Evolutionary conservation across 1,140 invertebrate species (phyloP).

Genomic region (Himalopsyche phryganea): DNA sequence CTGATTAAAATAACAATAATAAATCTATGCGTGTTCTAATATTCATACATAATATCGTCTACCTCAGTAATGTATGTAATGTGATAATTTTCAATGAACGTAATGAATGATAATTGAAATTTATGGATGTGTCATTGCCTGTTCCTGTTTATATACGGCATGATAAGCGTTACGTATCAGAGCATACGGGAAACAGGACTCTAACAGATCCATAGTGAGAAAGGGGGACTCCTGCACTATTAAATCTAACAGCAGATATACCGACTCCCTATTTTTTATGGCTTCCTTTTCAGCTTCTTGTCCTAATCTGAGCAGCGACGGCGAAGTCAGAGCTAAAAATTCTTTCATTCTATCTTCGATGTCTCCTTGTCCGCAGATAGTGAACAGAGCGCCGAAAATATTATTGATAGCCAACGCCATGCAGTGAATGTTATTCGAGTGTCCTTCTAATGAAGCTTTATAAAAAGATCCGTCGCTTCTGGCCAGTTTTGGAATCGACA

Average conservation of each 20-base stretch:
- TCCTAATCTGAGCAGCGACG: conserved; percentile 87
- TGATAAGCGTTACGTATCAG: conserved; percentile 95
- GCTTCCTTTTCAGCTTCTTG: conserved; percentile 95
- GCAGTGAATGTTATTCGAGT: conserved; percentile 97
- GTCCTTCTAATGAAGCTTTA: conserved; percentile 87
- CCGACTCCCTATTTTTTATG: conserved; percentile 90
- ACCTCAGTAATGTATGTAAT: no score
- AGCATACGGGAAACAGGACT: conserved; percentile 97
- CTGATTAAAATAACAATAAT: conserved; percentile 1
- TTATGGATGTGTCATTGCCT: conserved; percentile 57
- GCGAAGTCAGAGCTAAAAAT: conserved; percentile 94
- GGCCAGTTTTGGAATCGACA: conserved; percentile 95
- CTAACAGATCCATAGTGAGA: conserved; percentile 94
- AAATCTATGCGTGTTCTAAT: not conserved
- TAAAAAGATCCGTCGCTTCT: conserved; percentile 86
- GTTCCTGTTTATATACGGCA: conserved; percentile 87
- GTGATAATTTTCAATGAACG: no score
- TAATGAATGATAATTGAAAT: no score
- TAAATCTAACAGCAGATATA: conserved; percentile 92
- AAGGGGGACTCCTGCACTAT: conserved; percentile 98
- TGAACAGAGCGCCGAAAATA: conserved; percentile 95
- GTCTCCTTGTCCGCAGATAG: conserved; percentile 90
- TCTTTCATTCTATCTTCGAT: conserved; percentile 98
- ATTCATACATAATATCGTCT: no score
- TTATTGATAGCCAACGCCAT: conserved; percentile 95